Base-by-base conservation (phyloP, 2,113 vertebrate species). In the Caloenas nicobarica region DNA sequence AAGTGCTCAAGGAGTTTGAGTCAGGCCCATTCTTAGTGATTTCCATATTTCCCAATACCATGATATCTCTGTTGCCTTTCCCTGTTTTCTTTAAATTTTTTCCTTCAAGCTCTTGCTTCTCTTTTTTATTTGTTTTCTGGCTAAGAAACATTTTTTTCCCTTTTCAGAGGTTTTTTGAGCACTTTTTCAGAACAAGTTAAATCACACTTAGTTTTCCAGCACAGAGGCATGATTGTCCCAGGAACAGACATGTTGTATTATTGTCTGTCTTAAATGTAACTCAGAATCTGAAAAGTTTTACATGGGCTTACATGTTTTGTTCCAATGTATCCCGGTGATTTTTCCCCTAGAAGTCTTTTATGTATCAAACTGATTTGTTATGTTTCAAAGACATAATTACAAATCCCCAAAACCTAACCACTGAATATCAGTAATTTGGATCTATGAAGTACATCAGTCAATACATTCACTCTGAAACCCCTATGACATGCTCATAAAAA, bases 361-460 rank as follows among this genome's bases (percentile, higher is more conserved):
- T 87, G 51, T 65, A 88, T 58, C 78, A 73, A 91, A 95, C 92
- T 96, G 91, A 96, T 95, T 96, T 81, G 76, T 96, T 93, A 78
- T 97, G 69, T 87, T 93, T 86, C 81, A 38, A 83, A 94, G 46
- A 89, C 51, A 96, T 94, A 96, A 97, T 95, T 94, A 91, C 96
- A 95, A 96, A 96, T 53, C 53, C 86, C 93, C 91, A 88, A 97
- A 96, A 98, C 96, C 88, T 89, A 97, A 96, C 73, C 80, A 84
- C 89, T 91, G 93, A 95, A 88, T 94, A 97, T 96, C 96, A 93
- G 94, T 97, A 97, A 97, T 98, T 97, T 95, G 88, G 97, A 95
- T 97, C 96, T 96, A 96, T 95, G 97, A 96, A 95, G 88, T 79
- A 72, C 92, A 98, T 97, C 97, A 96, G 95, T 98, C 97, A 97